Evolutionary conservation across 2,113 vertebrate species (phyloP).

Genomic region (Tychaedon coryphoeus): DNA sequence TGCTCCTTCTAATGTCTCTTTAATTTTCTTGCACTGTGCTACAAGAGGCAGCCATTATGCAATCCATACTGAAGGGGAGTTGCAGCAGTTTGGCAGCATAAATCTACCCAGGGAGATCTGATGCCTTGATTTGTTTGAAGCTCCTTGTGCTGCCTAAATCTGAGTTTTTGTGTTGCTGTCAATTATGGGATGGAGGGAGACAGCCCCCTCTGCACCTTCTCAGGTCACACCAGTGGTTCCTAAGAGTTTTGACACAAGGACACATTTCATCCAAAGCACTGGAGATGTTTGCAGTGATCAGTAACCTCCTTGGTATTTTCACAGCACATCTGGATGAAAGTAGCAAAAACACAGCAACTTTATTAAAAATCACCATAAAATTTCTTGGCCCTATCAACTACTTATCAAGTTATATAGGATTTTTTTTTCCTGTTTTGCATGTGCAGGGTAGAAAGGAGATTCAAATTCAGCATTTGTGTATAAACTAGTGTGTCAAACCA

Average conservation of each 20-base stretch:
- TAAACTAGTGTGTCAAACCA: not conserved
- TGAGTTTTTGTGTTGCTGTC: not conserved
- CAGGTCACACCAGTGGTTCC: not conserved
- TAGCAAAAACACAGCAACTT: slow-evolving; percentile 50
- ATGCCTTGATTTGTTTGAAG: not conserved
- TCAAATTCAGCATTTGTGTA: not conserved
- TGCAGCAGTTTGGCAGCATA: not conserved
- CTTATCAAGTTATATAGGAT: slow-evolving; percentile 36
- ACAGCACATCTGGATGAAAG: not conserved
- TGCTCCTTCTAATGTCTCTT: not conserved
- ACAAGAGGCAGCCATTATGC: not conserved
- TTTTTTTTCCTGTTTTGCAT: slow-evolving; percentile 8
- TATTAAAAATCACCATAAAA: slow-evolving; percentile 47
- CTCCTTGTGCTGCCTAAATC: not conserved
- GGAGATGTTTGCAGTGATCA: not conserved
- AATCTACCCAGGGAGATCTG: not conserved
- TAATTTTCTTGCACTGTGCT: not conserved
- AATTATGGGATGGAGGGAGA: not conserved
- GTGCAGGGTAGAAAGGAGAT: not conserved
- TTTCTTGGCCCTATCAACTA: slow-evolving; percentile 18
- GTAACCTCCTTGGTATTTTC: slow-evolving; percentile 1
- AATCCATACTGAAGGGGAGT: not conserved
- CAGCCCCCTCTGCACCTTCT: not conserved
- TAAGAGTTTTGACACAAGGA: not conserved
- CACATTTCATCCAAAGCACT: not conserved